Conservation (phyloP, 2,113 vertebrate species). For the Ammodytes dubius region DNA sequence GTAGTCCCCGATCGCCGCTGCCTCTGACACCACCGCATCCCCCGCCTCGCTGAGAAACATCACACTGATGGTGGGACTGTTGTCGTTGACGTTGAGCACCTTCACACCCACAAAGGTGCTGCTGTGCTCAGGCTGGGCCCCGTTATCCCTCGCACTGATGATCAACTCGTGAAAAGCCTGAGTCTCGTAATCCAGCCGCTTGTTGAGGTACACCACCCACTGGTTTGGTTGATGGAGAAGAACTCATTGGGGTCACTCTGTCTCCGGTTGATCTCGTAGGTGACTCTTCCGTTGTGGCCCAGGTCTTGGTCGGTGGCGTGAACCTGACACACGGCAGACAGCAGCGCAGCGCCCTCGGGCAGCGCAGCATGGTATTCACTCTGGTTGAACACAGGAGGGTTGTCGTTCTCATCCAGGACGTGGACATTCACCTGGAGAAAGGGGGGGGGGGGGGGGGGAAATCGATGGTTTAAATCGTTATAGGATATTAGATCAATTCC, state of each 20-base stretch:
- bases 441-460: background rate
- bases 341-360: constrained; percentile 84
- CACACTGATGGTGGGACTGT: constrained; percentile 87
- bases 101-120: constrained; percentile 87
- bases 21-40: constrained; percentile 86
- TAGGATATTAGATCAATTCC: no score
- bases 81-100: constrained; percentile 93
- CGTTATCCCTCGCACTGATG: constrained; percentile 88
- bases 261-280: constrained; percentile 86
- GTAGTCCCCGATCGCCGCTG: constrained; percentile 86
- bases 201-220: constrained; percentile 85
- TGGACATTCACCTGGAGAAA: constrained; percentile 82
- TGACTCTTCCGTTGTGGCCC: constrained; percentile 86
- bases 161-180: constrained; percentile 88
- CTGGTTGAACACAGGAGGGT: constrained; percentile 89
- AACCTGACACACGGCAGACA: constrained; percentile 86
- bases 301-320: constrained; percentile 89
- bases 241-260: constrained; percentile 80
- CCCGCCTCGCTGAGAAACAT: constrained; percentile 91
- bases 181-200: constrained; percentile 88
- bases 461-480: no score
- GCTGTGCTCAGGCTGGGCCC: constrained; percentile 88
- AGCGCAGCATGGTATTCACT: constrained; percentile 86
- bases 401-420: constrained; percentile 94
- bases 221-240: constrained; percentile 88